Percentiles rank a stretch among this genome's conserved stretches.
Conservation (phyloP, 1,140 invertebrate genomes). For the Hormaphis cornu region DNA sequence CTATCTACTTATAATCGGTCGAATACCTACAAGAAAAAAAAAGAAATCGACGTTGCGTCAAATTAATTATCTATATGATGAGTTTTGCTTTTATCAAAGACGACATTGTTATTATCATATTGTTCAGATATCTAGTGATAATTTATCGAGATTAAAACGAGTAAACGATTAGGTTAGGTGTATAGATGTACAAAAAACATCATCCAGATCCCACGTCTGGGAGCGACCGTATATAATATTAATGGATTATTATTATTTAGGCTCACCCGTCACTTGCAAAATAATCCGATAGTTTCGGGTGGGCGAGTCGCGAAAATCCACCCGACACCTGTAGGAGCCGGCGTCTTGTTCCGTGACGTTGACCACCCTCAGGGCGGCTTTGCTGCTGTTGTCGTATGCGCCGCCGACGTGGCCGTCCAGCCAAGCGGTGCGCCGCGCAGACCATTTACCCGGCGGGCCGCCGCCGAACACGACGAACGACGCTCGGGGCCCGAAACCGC, state of each 20-base stretch:
- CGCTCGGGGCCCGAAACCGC: slow-evolving; percentile 67
- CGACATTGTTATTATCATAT: no score
- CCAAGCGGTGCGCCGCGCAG: slow-evolving; percentile 46
- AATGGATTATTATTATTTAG: neutral
- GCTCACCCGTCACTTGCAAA: slow-evolving; percentile 63
- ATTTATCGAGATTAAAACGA: no score
- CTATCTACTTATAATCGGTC: no score
- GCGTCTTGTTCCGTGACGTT: slow-evolving; percentile 44
- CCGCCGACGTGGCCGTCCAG: slow-evolving; percentile 40
- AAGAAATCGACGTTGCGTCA: no score
- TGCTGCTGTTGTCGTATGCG: slow-evolving; percentile 46
- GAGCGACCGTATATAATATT: no score
- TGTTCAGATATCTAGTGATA: no score
- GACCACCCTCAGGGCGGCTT: slow-evolving; percentile 39
- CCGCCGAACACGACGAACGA: slow-evolving; percentile 59
- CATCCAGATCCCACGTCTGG: no score
- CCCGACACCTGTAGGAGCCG: slow-evolving; percentile 61
- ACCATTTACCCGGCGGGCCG: slow-evolving; percentile 64
- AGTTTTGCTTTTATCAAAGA: no score
- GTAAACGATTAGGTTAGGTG: no score
- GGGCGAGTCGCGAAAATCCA: slow-evolving; percentile 61
- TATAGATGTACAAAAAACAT: neutral
- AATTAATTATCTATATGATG: no score
- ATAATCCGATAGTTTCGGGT: slow-evolving; percentile 63
- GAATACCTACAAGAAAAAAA: no score